Base-by-base conservation (phyloP, 1,140 invertebrate species). In the Elysia chlorotica region DNA sequence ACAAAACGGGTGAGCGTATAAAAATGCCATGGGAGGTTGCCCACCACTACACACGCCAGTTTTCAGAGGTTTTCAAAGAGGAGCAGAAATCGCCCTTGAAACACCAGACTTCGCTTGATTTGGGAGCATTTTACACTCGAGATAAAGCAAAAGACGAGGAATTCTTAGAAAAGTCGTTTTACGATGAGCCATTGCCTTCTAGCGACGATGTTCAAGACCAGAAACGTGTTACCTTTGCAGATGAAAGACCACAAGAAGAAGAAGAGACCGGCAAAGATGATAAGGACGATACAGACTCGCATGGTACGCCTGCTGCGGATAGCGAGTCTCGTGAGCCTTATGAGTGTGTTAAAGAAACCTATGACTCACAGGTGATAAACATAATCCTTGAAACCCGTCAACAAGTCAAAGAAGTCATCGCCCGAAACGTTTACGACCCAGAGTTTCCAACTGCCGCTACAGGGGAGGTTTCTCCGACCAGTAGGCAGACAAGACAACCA, bases 11-110 rank as follows among this genome's bases (percentile, higher is more conserved):
- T 2, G 62, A 63, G 41, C 76, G 75, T 48, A 67, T 76, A 25
- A 77, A 48, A 72, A 67, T 83, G 21, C 83, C 83, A 23, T 85
- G 83, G 83, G 83, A 85, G 79, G 79, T 81, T 53, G 81, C 77
- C 21, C 76, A 79, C 62, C 83, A 85, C 71, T 85, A 81, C 68
- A 80, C 77, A 73, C 72, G 83, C 31, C 83, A 85, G 75, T 83
- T 83, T 68, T 85, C 83, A 59, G 82, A 84, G 54, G 79, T 80
- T 0, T 82, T 76, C 59, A 30, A 77, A 59, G 77, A 83, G 63
- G 80, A 82, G 70, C 78, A 75, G 65, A 77, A 65, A 36, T 65
- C 73, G 30, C 25, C 54, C 17, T 63, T 81, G 10, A 70, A 74
- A 61, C 73, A 56, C 63, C 71, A 65, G 33, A 78, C 81, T 41